Conservation (phyloP, 1,140 invertebrate genomes). For the Sycophaga agraensis region DNA sequence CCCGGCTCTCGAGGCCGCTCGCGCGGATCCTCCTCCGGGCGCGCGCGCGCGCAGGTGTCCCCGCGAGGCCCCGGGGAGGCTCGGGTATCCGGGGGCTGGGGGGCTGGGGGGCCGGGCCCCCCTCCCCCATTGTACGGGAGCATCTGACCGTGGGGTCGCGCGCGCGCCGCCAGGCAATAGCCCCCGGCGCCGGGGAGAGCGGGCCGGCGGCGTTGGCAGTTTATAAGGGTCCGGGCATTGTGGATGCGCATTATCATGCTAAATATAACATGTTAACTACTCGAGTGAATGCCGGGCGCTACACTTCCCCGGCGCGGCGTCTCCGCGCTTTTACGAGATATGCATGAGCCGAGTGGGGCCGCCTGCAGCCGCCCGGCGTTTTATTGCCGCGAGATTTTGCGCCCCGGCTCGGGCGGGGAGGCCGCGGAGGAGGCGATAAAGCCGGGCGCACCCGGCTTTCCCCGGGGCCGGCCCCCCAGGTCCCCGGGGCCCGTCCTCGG, state of each 20-base stretch:
- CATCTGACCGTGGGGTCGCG: slow-evolving; percentile 53
- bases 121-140: slow-evolving; percentile 47
- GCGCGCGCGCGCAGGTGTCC: neutral
- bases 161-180: neutral
- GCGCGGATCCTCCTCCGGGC: slow-evolving; percentile 19
- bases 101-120: slow-evolving; percentile 38
- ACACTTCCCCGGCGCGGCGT: neutral
- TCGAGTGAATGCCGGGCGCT: slow-evolving; percentile 48
- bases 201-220: slow-evolving; percentile 49
- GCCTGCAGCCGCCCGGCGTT: too few species aligned
- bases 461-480: too few species aligned
- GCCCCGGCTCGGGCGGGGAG: too few species aligned
- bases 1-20: slow-evolving; percentile 13
- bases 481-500: too few species aligned
- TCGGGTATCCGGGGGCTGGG: slow-evolving; percentile 45
- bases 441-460: too few species aligned
- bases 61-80: slow-evolving; percentile 35
- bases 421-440: too few species aligned
- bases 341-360: too few species aligned
- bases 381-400: too few species aligned
- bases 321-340: too few species aligned
- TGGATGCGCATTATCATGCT: slow-evolving; percentile 58
- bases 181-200: neutral
- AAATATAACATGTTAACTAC: slow-evolving; percentile 62
- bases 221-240: slow-evolving; percentile 57